Conservation (phyloP, 2,888 invertebrate genomes). For the Acanthosepion pharaonis region DNA sequence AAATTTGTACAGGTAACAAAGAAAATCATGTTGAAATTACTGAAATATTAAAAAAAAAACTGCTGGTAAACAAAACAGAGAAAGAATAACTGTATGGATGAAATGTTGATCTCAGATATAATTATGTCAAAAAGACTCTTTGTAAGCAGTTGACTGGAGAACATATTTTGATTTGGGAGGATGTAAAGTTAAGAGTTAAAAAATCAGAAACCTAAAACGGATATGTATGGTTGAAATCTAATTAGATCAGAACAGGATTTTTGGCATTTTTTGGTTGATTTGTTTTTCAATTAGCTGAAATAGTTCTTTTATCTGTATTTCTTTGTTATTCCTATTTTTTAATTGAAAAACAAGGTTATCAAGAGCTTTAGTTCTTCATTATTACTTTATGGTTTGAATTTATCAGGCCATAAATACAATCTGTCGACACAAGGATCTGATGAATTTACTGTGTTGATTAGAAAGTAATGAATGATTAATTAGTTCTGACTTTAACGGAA, state of each 20-base stretch:
- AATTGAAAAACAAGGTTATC: background rate
- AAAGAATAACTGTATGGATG: background rate
- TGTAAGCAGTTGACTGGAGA: too few relatives aligned
- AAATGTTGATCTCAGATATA: constrained; percentile 33
- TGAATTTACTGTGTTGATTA: background rate
- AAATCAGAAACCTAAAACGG: background rate
- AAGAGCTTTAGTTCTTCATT: background rate
- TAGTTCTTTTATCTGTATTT: background rate
- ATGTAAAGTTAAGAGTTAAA: background rate
- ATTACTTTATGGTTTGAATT: background rate
- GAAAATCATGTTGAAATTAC: too few relatives aligned
- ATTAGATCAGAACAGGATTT: background rate
- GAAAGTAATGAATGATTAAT: background rate
- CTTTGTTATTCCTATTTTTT: background rate
- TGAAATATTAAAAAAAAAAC: background rate
- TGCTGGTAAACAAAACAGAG: background rate
- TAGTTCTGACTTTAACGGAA: constrained; percentile 33
- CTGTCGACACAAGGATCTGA: background rate
- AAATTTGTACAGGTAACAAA: too few relatives aligned
- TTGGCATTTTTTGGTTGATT: background rate
- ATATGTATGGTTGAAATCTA: background rate
- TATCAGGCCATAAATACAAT: background rate
- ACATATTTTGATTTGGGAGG: too few relatives aligned
- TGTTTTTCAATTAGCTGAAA: constrained; percentile 33
- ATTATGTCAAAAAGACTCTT: background rate